Conservation (phyloP, 2,888 invertebrate species). For the Drosophila greeni region DNA sequence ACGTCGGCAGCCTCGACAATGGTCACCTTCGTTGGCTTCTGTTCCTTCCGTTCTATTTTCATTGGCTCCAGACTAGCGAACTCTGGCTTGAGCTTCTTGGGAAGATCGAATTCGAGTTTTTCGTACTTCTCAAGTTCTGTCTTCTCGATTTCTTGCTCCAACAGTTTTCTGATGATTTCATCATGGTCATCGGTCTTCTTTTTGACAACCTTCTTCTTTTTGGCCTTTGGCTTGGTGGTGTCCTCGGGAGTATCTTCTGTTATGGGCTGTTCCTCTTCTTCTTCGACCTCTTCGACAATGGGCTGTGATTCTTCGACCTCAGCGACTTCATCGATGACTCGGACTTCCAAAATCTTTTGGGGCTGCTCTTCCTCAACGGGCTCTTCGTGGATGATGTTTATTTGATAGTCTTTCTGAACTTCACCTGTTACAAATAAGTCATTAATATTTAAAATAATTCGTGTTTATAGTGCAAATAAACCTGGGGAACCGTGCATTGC, state of each 20-base stretch:
- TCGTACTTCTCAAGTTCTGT: constrained; percentile 79
- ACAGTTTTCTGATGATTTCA: constrained; percentile 74
- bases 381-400: constrained; percentile 78
- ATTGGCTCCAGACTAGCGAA: constrained; percentile 79
- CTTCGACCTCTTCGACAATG: constrained; percentile 73
- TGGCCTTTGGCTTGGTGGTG: constrained; percentile 62
- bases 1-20: constrained; percentile 81
- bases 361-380: constrained; percentile 77
- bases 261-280: constrained; percentile 63
- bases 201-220: constrained; percentile 74
- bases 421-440: constrained; percentile 68
- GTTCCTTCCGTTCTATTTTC: constrained; percentile 82
- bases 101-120: constrained; percentile 77
- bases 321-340: constrained; percentile 70
- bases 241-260: constrained; percentile 49
- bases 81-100: constrained; percentile 73
- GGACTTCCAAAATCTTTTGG: constrained; percentile 71
- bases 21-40: constrained; percentile 83
- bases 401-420: constrained; percentile 78
- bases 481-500: constrained; percentile 60
- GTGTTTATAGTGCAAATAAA: background rate
- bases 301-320: constrained; percentile 72
- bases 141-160: constrained; percentile 78
- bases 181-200: constrained; percentile 77
- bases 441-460: constrained; percentile 20